A percentile compares a stretch with the other conserved stretches of the same genome.
Evolutionary conservation across 2,797 vertebrate genomes (phyloP).

Genomic region (Peromyscus eremicus): DNA sequence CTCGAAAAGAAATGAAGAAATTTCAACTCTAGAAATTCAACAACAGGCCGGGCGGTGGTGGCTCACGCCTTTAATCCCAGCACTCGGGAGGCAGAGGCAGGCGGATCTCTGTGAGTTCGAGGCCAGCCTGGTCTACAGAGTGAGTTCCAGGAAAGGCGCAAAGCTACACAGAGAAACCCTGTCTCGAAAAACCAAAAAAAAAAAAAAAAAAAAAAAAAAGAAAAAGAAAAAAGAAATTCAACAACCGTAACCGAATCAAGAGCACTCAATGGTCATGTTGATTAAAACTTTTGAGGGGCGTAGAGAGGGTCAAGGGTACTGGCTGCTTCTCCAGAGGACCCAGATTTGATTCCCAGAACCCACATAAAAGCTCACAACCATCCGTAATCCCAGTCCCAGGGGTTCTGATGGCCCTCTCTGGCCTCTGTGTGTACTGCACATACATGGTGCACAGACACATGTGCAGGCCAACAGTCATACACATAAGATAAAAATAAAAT

Average conservation of each 20-base stretch:
- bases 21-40: constrained; percentile 22
- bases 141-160: no score
- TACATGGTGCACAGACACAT: not conserved
- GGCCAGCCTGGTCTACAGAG: no score
- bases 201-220: no score
- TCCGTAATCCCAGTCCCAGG: not conserved
- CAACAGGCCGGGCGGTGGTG: no score
- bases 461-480: not conserved
- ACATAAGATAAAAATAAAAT: not conserved
- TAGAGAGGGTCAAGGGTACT: not conserved
- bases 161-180: no score
- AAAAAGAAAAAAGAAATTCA: no score
- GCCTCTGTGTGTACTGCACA: not conserved
- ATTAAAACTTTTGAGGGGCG: no score
- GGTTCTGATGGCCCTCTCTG: not conserved
- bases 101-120: no score
- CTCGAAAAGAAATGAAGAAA: constrained; percentile 12
- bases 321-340: not conserved
- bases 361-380: not conserved
- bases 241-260: not conserved
- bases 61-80: no score
- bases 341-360: not conserved
- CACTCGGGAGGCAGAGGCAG: no score
- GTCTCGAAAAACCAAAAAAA: no score
- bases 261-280: not conserved